Base-by-base conservation (phyloP, 2,888 invertebrate species). In the Oeneis ivallda region DNA sequence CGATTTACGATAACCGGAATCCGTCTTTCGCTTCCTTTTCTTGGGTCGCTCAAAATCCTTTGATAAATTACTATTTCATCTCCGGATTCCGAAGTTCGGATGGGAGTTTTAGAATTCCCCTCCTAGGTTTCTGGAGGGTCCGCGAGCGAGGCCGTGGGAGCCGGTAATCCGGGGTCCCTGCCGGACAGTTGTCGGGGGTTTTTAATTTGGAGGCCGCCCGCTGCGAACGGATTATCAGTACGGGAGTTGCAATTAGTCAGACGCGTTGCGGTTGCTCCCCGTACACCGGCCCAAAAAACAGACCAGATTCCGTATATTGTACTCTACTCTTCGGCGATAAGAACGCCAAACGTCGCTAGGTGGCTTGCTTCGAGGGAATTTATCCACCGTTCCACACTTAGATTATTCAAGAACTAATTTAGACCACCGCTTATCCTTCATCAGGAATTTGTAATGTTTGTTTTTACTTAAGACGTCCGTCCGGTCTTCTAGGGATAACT, bases 1-100 rank as follows among this genome's bases (percentile, higher is more conserved):
- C 84, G 79, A 79, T 80, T 79, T 76, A 74, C 81, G 87, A 86
- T 87, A 87, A 86, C 83, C 78, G 76, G 77, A 77, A 78, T 74
- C 80, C 82, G 83, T 85, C 84, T 74, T 81, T 85, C 85, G 83
- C 82, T 83, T 84, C 81, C 82, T 81, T 79, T 86, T 76, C 82
- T 85, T 79, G 84, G 80, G 80, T 82, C 80, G 79, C 75, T 81
- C 84, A 82, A 87, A 91, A 91, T 88, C 90, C 88, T 87, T 87
- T 90, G 89, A 91, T 91, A 90, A 89, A 92, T 91, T 87, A 92
- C 90, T 87, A 85, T 90, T 90, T 89, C 87, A 89, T 89, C 86
- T 88, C 77, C 76, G 87, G 85, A 85, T 88, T 88, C 84, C 75
- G 83, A 79, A 81, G 81, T 85, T 84, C 81, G 83, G 76, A 79